These are phyloP conservation scores for Cyrtodaria siliqua DNA, from an alignment of 2,888 invertebrate species.

Conservation along the genomic window DNA sequence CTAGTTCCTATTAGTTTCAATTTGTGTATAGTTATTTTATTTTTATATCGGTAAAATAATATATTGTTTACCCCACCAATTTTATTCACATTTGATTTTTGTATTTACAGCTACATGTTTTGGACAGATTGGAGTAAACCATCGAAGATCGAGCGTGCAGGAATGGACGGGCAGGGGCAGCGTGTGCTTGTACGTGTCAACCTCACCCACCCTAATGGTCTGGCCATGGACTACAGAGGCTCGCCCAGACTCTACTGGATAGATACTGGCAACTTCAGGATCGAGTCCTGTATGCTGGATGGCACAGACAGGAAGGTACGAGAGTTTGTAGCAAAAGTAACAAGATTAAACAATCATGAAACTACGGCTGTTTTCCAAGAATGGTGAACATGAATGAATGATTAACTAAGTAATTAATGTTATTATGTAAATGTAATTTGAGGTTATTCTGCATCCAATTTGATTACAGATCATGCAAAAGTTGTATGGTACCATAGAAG, in stretches of 20 bases:
- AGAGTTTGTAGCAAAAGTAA: no score
- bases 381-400: no score
- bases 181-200: constrained; percentile 88
- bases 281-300: constrained; percentile 93
- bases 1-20: no score
- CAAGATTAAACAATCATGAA: no score
- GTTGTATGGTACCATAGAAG: no score
- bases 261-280: constrained; percentile 91
- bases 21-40: no score
- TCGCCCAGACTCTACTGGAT: constrained; percentile 93
- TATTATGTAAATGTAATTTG: no score
- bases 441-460: no score
- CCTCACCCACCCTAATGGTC: constrained; percentile 94
- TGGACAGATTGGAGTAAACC: constrained; percentile 95
- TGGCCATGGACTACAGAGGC: constrained; percentile 91
- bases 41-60: no score
- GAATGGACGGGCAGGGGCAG: constrained; percentile 93
- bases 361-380: no score
- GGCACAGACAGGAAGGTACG: constrained; percentile 89
- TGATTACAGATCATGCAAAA: no score
- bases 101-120: constrained; percentile 91
- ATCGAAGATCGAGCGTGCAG: constrained; percentile 93
- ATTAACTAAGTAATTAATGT: no score
- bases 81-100: background rate
- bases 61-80: background rate